Evolutionary conservation across 2,888 invertebrate genomes (phyloP).

Genomic region (Lasiommata megera): DNA sequence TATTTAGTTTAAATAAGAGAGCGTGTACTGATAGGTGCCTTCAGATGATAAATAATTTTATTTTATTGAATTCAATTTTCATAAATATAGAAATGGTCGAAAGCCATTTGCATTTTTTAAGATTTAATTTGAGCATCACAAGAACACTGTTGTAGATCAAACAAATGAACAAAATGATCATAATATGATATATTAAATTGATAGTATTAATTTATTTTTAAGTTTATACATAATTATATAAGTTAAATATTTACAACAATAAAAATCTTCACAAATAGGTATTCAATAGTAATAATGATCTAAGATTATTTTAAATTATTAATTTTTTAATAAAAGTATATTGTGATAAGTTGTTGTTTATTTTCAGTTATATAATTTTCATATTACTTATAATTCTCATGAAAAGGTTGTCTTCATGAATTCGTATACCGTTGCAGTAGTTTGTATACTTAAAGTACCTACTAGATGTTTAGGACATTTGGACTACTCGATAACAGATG

Average conservation of each 20-base stretch:
- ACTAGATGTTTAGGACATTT: not conserved
- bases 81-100: too few species aligned
- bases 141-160: not conserved
- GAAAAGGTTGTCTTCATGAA: too few species aligned
- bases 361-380: not conserved
- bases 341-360: constrained; percentile 7
- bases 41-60: too few species aligned
- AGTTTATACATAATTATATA: not conserved
- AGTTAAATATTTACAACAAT: constrained; percentile 4
- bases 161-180: not conserved
- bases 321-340: constrained; percentile 21
- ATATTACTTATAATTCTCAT: too few species aligned
- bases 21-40: too few species aligned
- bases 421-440: too few species aligned
- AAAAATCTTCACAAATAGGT: not conserved
- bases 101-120: too few species aligned
- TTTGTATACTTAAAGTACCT: too few species aligned
- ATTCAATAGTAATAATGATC: not conserved
- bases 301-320: constrained; percentile 23
- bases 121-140: too few species aligned
- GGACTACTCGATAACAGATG: not conserved
- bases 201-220: constrained; percentile 6
- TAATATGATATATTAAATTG: not conserved
- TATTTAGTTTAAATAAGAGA: not conserved
- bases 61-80: too few species aligned